Evolutionary conservation across 2,113 vertebrate genomes (phyloP).

Genomic region (Muscicapa adusta): DNA sequence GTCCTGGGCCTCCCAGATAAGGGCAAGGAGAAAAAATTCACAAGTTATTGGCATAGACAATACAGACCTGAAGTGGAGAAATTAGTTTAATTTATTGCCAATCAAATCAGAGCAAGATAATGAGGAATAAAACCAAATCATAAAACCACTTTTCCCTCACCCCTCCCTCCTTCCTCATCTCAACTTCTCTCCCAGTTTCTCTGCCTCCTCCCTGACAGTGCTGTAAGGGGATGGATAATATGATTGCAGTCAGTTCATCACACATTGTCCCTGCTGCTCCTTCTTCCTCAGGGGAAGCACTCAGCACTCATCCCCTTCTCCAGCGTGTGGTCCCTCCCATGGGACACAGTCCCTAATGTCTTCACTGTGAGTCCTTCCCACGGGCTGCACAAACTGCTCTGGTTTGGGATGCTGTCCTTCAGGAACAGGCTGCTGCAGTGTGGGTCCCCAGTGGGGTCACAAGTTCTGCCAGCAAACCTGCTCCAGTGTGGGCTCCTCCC

Average conservation of each 20-base stretch:
- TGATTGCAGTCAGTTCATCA: background rate
- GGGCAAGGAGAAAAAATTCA: background rate
- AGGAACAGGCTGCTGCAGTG: background rate
- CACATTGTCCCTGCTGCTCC: background rate
- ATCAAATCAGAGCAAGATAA: background rate
- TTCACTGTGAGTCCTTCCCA: background rate
- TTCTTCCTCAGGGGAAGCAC: background rate
- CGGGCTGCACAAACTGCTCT: rapidly evolving
- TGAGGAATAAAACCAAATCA: background rate
- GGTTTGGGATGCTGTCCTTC: background rate
- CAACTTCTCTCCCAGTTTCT: background rate
- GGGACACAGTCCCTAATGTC: background rate
- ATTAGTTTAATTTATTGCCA: background rate
- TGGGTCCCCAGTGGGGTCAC: background rate
- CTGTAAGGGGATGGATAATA: background rate
- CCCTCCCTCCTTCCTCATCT: too few relatives aligned
- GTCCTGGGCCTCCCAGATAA: background rate
- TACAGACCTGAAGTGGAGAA: background rate
- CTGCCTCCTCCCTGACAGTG: background rate
- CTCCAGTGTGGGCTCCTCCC: background rate
- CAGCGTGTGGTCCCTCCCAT: rapidly evolving
- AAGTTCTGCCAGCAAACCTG: background rate
- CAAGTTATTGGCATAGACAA: background rate
- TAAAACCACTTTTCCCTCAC: background rate
- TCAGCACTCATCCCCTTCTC: background rate